Evolutionary conservation across 2,113 vertebrate species (phyloP).

Genomic region (Strix uralensis): DNA sequence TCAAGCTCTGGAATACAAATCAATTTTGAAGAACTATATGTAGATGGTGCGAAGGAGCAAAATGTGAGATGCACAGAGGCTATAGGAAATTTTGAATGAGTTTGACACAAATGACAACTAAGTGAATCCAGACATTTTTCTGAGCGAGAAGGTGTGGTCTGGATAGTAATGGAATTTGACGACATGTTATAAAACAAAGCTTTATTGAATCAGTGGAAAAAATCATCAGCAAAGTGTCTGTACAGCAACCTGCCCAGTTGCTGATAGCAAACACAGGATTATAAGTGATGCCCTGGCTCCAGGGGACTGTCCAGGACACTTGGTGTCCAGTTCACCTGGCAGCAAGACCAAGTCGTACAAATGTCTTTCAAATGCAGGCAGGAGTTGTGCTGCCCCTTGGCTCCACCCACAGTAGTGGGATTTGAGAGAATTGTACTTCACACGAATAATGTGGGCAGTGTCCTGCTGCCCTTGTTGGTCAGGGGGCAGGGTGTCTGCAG

Average conservation of each 20-base stretch:
- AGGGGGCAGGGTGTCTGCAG: not conserved
- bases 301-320: not conserved
- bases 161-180: not conserved
- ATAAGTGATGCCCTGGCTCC: not conserved
- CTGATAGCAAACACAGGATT: not conserved
- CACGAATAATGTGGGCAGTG: rapidly evolving
- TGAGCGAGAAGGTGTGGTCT: not conserved
- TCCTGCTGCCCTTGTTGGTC: not conserved
- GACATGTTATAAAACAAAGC: not conserved
- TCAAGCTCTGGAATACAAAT: not conserved
- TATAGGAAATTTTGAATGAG: not conserved
- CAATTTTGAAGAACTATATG: not conserved
- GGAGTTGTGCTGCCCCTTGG: not conserved
- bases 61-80: not conserved
- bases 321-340: not conserved
- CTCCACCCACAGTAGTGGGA: rapidly evolving
- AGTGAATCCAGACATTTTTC: not conserved
- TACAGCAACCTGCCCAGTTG: not conserved
- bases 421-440: not conserved
- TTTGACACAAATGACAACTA: not conserved
- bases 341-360: not conserved
- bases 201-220: not conserved
- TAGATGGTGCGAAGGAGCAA: not conserved
- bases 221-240: not conserved
- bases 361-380: not conserved